Base-by-base conservation (phyloP, 1,140 invertebrate species). In the Frieseomelitta varia region DNA sequence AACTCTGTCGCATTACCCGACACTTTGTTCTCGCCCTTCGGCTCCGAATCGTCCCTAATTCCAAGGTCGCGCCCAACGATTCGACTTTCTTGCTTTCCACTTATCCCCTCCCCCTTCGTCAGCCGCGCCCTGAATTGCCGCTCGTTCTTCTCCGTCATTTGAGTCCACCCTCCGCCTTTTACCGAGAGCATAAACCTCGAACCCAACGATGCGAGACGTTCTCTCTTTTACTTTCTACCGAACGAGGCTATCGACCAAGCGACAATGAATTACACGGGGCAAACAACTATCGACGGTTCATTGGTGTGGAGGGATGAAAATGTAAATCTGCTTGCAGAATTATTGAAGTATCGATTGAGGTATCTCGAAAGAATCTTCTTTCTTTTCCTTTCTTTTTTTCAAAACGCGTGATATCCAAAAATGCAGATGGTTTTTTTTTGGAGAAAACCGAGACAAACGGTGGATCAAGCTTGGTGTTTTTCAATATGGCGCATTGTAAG, bases 91-190 rank as follows among this genome's bases (percentile, higher is more conserved):
- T 89, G 87, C 89, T 90, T 86, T 74, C 82, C 81, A 75, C 73
- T 87, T 81, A 56, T 85, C 83, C 56, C 24, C 55, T 6, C 21
- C n/a, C 21, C 21, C 21, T 39, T 21, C 56, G 55, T 24, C 67
- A 78, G 65, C 80, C 69, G 71, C 65, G 19, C 79, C 63, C 74
- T 85, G 88, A 91, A 90, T 90, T 90, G 81, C 89, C 77, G 81
- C 63, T 79, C 89, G 90, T 91, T 90, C 90, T 90, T 91, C 90
- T 90, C 80, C 87, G 79, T 85, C 89, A 87, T 87, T 79, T 81
- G 79, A 80, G 58, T 55, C 56, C 78, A 80, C 81, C 86, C 84
- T 87, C 71, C 24, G 69, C 68, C 69, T 27, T 69, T 30, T 69
- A 63, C 30, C 56, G 19, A 51, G 65, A 73, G 73, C 73, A 83